phyloP scores from a whole-genome alignment of 2,888 invertebrate genomes.

The Stomorhina lunata region DNA sequence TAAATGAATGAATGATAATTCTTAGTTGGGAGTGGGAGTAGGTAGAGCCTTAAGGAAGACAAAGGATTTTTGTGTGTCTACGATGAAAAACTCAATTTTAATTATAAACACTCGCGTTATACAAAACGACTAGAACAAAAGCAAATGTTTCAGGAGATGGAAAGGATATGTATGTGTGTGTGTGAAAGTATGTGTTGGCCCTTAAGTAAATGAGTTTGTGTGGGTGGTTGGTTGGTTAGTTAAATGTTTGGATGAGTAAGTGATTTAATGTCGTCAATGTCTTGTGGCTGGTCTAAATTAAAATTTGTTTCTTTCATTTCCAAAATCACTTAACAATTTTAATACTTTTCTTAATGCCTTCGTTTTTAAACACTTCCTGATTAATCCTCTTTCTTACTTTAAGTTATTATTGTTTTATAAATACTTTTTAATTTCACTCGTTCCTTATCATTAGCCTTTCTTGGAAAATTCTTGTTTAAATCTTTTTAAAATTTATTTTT shows the following conservation, averaged over 20 bases:
- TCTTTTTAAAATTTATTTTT: neutral
- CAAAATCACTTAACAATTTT: slow-evolving; percentile 40
- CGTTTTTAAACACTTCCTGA: neutral
- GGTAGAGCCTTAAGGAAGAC: neutral
- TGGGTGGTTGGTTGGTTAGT: neutral
- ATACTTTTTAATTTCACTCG: neutral
- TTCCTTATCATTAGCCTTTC: neutral
- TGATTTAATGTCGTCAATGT: neutral
- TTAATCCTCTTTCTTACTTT: neutral
- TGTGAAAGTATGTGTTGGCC: neutral
- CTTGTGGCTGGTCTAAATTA: no score
- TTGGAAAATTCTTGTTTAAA: neutral
- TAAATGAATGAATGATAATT: neutral
- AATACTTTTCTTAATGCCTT: slow-evolving; percentile 13
- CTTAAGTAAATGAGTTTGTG: neutral
- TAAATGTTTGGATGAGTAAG: neutral
- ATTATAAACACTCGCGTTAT: slow-evolving; percentile 34
- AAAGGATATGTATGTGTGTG: neutral
- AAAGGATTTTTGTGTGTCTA: slow-evolving; percentile 15
- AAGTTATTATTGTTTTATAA: neutral
- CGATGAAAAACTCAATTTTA: slow-evolving; percentile 29
- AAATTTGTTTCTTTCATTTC: slow-evolving; percentile 31
- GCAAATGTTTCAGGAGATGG: neutral
- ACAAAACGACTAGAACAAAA: no score
- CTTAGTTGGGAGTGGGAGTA: neutral